Evolutionary conservation across 2,797 vertebrate species (phyloP).

Genomic region (Sebastes oblongus): DNA sequence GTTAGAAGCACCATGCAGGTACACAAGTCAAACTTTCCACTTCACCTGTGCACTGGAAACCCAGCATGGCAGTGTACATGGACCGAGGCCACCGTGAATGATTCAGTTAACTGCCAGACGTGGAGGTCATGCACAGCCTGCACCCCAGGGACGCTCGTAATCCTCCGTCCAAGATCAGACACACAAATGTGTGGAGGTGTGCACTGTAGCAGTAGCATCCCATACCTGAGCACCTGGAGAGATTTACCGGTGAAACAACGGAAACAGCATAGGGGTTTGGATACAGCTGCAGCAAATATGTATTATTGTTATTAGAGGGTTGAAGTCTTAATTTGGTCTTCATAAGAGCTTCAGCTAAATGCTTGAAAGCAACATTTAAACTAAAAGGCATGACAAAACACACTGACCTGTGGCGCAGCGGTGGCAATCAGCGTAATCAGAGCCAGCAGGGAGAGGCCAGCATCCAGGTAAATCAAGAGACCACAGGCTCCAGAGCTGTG

Average conservation of each 20-base stretch:
- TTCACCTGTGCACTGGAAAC: slow-evolving; percentile 67
- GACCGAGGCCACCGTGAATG: slow-evolving; percentile 75
- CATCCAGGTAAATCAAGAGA: slow-evolving; percentile 76
- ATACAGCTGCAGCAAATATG: background rate
- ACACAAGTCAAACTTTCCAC: background rate
- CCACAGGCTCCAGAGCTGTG: slow-evolving; percentile 44
- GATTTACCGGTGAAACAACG: background rate
- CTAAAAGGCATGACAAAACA: background rate
- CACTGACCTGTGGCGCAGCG: slow-evolving; percentile 63
- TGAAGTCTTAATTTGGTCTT: background rate
- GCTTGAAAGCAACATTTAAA: background rate
- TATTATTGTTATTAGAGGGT: background rate
- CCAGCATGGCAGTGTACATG: slow-evolving; percentile 74
- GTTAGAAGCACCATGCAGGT: background rate
- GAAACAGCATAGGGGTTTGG: background rate
- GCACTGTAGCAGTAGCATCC: slow-evolving; percentile 78
- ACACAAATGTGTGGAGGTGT: slow-evolving; percentile 65
- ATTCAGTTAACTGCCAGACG: slow-evolving; percentile 80
- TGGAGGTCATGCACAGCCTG: slow-evolving; percentile 82
- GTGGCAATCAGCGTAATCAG: slow-evolving; percentile 60
- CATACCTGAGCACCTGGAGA: slow-evolving; percentile 66
- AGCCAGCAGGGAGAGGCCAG: slow-evolving; percentile 68
- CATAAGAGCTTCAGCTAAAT: background rate
- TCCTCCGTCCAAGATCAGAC: slow-evolving; percentile 61
- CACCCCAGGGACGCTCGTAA: slow-evolving; percentile 74